phyloP scores from a whole-genome alignment of 2,113 vertebrate species.

The Sebastes schlegelii region DNA sequence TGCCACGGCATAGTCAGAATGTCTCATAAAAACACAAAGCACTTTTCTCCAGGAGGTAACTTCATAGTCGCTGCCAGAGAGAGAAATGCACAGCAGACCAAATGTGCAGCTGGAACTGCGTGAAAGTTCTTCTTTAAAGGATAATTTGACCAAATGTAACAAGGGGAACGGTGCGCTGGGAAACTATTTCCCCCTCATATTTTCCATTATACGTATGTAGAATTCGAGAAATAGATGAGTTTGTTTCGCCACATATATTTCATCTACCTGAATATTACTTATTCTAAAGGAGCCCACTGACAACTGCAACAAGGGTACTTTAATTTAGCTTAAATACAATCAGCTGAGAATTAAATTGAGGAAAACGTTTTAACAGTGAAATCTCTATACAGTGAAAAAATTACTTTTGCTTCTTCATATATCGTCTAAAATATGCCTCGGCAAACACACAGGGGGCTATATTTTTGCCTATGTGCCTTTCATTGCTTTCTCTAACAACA shows the following conservation, averaged over 20 bases:
- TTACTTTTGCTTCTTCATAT: neutral
- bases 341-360: slow-evolving; percentile 1
- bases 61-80: slow-evolving; percentile 35
- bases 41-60: slow-evolving; percentile 60
- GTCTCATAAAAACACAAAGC: slow-evolving; percentile 71
- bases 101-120: slow-evolving; percentile 12
- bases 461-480: slow-evolving; percentile 2
- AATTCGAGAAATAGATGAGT: slow-evolving; percentile 35
- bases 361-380: slow-evolving; percentile 23
- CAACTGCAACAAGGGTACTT: slow-evolving; percentile 6
- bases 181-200: slow-evolving; percentile 31
- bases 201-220: slow-evolving; percentile 25
- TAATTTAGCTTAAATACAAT: slow-evolving; percentile 21
- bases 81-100: slow-evolving; percentile 35
- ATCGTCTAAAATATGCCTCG: neutral
- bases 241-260: slow-evolving; percentile 29
- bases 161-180: slow-evolving; percentile 13
- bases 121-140: slow-evolving; percentile 23
- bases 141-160: slow-evolving; percentile 51
- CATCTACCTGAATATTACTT: slow-evolving; percentile 21
- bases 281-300: neutral
- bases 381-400: slow-evolving; percentile 19
- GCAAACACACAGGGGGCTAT: neutral
- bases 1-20: slow-evolving; percentile 52
- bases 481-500: slow-evolving; percentile 4